Conservation (phyloP, 30 jellyfish, hydroid and myxozoan species). For the Nemopilema nomurai region DNA sequence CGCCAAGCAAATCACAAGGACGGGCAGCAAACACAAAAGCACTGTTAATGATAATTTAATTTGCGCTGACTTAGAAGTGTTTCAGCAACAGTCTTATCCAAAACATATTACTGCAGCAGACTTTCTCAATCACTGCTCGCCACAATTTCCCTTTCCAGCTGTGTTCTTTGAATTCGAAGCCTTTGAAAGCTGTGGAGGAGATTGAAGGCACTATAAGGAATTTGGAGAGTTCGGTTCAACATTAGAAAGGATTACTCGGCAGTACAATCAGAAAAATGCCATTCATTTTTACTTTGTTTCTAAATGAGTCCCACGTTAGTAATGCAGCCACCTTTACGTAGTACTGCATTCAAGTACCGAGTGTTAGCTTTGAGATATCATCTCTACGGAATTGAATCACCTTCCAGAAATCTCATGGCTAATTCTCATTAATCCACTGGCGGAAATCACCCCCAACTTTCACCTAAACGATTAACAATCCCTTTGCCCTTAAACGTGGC, state of each 20-base stretch:
- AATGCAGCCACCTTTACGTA: background rate
- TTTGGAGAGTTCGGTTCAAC: background rate
- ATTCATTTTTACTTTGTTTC: background rate
- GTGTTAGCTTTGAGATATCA: too few relatives aligned
- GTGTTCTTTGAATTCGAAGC: slow-evolving; percentile 45
- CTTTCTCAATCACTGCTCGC: slow-evolving; percentile 14
- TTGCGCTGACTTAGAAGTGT: background rate
- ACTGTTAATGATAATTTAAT: background rate
- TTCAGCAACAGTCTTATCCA: slow-evolving; percentile 19
- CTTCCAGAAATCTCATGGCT: too few relatives aligned
- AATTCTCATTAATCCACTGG: too few relatives aligned
- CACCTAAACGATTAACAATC: too few relatives aligned
- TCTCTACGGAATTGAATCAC: too few relatives aligned
- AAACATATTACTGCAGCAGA: slow-evolving; percentile 21
- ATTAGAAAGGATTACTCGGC: background rate
- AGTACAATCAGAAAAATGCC: background rate
- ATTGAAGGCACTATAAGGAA: background rate
- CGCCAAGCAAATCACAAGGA: background rate
- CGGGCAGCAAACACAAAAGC: background rate
- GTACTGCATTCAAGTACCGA: background rate
- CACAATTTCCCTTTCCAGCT: slow-evolving; percentile 42
- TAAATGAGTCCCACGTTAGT: background rate
- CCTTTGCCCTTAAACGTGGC: too few relatives aligned
- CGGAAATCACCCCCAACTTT: too few relatives aligned
- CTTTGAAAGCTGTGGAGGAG: slow-evolving; percentile 11